A percentile compares a stretch with the other conserved stretches of the same genome.
Conservation (phyloP, 2,113 vertebrate species). For the Corythornis vintsioides region DNA sequence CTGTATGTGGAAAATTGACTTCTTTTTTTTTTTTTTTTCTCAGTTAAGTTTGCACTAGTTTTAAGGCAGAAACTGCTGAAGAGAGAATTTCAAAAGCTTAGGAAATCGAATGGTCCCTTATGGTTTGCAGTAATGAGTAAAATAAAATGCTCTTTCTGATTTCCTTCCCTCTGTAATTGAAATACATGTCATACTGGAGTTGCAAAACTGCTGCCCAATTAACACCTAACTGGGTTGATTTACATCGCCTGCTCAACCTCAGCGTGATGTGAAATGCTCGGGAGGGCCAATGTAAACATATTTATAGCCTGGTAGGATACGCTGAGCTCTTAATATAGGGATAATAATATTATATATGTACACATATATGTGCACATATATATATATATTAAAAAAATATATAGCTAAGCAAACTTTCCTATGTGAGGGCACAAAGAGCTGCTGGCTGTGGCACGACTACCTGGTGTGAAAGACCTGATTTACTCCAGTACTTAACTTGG, state of each 20-base stretch:
- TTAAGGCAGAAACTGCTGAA: background rate
- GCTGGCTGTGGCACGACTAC: background rate
- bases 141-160: slow-evolving; percentile 14
- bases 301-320: background rate
- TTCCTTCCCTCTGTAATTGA: slow-evolving; percentile 16
- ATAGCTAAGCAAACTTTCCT: background rate
- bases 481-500: background rate
- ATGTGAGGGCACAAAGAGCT: background rate
- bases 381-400: background rate
- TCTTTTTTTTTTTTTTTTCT: background rate
- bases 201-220: background rate
- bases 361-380: background rate
- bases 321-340: background rate
- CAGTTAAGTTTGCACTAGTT: background rate
- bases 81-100: background rate
- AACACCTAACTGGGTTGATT: background rate
- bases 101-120: background rate
- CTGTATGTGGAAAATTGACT: background rate
- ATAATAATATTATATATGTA: background rate
- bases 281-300: slow-evolving; percentile 1
- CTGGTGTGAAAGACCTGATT: background rate
- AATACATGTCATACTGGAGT: background rate
- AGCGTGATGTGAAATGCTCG: background rate
- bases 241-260: background rate
- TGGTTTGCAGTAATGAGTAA: slow-evolving; percentile 9